Percentiles rank a stretch among this genome's conserved stretches.
These are phyloP conservation scores for Cinara cedri DNA, from an alignment of 2,888 invertebrate genomes.

Conservation along the genomic window DNA sequence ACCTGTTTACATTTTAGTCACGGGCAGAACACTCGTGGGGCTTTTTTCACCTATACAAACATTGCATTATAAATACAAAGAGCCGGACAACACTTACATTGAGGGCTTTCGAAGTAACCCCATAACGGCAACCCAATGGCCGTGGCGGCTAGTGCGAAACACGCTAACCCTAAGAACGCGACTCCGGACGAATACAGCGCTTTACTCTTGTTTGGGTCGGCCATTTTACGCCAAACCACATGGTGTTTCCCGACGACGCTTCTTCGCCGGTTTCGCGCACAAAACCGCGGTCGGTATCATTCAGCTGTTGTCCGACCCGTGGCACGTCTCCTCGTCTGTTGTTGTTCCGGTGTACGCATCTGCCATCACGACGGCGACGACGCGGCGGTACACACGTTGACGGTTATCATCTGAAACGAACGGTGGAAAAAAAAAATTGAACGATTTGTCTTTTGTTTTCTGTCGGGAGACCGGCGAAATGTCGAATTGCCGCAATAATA, in stretches of 20 bases:
- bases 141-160: constrained; percentile 81
- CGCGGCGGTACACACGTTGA: not conserved
- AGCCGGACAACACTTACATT: constrained; percentile 66
- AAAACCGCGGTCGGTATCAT: constrained; percentile 7
- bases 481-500: no score
- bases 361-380: not conserved
- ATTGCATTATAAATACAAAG: no score
- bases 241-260: constrained; percentile 50
- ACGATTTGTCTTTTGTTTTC: no score
- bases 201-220: constrained; percentile 65
- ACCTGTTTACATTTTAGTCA: no score
- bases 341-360: not conserved
- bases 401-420: not conserved
- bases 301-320: constrained; percentile 10
- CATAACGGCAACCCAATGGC: constrained; percentile 84
- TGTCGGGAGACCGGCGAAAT: no score
- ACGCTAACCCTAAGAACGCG: constrained; percentile 75
- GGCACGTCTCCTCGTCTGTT: not conserved
- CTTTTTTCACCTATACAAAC: no score
- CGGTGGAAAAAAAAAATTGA: no score
- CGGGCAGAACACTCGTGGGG: no score
- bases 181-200: constrained; percentile 74
- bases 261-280: constrained; percentile 17
- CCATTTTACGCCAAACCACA: constrained; percentile 64
- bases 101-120: constrained; percentile 81